Conservation (phyloP, 2,888 invertebrate genomes). For the Eupeodes latifasciatus region DNA sequence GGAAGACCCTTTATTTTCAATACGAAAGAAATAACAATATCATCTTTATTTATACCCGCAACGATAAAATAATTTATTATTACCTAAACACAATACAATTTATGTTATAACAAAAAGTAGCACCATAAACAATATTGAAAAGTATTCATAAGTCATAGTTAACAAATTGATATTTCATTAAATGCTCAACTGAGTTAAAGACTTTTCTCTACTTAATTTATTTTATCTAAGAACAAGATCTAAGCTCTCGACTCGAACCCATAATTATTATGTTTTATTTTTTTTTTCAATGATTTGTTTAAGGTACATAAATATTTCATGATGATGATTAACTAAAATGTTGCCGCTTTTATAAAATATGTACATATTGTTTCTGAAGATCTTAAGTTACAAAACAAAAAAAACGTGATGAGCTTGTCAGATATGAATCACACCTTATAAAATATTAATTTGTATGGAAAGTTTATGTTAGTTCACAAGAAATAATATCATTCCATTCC, state of each 20-base stretch:
- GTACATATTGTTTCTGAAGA: not conserved
- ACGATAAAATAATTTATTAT: too few relatives aligned
- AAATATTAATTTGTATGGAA: not conserved
- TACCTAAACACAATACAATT: not conserved
- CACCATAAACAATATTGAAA: not conserved
- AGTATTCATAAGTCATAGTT: not conserved
- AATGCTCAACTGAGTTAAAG: not conserved
- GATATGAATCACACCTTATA: constrained; percentile 5
- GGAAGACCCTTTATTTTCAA: too few relatives aligned
- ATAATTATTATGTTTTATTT: constrained; percentile 6
- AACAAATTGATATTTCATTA: not conserved
- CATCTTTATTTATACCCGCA: too few relatives aligned
- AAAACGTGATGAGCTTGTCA: constrained; percentile 19
- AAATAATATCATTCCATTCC: too few relatives aligned
- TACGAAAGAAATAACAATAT: too few relatives aligned
- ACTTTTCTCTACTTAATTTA: not conserved
- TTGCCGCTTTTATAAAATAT: constrained; percentile 3
- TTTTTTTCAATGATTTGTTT: not conserved
- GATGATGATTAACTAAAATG: not conserved
- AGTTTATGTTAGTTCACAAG: too few relatives aligned
- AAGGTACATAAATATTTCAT: not conserved
- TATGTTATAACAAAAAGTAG: not conserved
- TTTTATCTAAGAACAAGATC: constrained; percentile 15
- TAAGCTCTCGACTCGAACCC: not conserved
- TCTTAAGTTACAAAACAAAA: not conserved